These are phyloP conservation scores for Melanerpes formicivorus DNA, from an alignment of 2,113 vertebrate genomes.

Conservation along the genomic window DNA sequence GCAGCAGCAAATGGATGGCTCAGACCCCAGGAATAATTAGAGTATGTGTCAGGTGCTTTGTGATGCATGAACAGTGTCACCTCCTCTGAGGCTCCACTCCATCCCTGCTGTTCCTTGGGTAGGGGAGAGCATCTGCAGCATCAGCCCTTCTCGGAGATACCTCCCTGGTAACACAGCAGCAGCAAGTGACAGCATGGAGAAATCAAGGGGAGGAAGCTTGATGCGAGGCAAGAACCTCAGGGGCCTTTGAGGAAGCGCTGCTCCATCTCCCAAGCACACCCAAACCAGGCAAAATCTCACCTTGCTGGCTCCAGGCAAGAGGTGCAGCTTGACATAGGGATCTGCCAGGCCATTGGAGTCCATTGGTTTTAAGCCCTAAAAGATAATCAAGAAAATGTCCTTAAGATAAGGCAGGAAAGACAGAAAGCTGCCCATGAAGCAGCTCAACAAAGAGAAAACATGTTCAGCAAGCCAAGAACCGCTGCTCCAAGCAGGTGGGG, in stretches of 20 bases:
- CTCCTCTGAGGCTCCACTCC: not conserved
- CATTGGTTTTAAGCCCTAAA: conserved; percentile 95
- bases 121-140: not conserved
- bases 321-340: conserved; percentile 94
- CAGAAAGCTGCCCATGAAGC: rapidly evolving
- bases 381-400: not conserved
- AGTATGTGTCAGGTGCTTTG: not conserved
- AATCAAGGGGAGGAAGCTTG: not conserved
- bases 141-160: not conserved
- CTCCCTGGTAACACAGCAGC: not conserved
- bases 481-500: rapidly evolving
- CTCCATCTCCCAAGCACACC: not conserved
- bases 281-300: conserved; percentile 69
- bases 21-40: not conserved
- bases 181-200: rapidly evolving
- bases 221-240: rapidly evolving
- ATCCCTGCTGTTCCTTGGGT: not conserved
- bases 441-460: not conserved
- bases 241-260: not conserved
- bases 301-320: conserved; percentile 96
- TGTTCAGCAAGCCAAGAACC: not conserved
- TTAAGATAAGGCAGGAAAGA: not conserved
- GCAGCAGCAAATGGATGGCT: not conserved
- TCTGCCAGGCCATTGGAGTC: conserved; percentile 95
- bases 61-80: not conserved